Percentiles rank a stretch among this genome's conserved stretches.
These are phyloP conservation scores for Notechis scutatus DNA, from an alignment of 2,113 vertebrate species.

Conservation along the genomic window DNA sequence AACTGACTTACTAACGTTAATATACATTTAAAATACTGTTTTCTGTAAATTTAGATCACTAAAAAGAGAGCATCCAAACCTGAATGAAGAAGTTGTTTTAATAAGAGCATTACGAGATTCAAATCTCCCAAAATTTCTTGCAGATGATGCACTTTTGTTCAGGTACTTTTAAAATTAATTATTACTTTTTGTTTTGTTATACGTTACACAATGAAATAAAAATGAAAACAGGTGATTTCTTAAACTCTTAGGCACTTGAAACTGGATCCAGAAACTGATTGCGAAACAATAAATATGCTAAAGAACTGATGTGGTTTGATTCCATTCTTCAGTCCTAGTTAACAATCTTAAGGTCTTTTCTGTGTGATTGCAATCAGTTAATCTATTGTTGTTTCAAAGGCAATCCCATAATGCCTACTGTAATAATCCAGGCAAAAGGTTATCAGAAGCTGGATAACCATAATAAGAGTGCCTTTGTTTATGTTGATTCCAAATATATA, in stretches of 20 bases:
- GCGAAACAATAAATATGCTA: neutral
- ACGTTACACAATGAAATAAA: neutral
- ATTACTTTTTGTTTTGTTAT: neutral
- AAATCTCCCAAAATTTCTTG: slow-evolving; percentile 84
- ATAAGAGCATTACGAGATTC: slow-evolving; percentile 84
- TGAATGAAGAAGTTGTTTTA: slow-evolving; percentile 82
- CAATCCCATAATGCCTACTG: neutral
- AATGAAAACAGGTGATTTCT: neutral
- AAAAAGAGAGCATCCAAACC: slow-evolving; percentile 77
- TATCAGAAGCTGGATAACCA: neutral
- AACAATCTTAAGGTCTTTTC: neutral
- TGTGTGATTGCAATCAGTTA: neutral
- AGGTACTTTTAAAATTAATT: slow-evolving; percentile 57
- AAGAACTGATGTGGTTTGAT: neutral
- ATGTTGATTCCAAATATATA: neutral
- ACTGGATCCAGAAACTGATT: neutral
- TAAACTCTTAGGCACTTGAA: neutral
- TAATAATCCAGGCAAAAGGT: neutral
- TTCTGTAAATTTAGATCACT: slow-evolving; percentile 70
- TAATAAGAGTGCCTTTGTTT: neutral
- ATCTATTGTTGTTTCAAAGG: neutral
- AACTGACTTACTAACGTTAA: neutral
- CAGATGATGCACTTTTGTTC: slow-evolving; percentile 78
- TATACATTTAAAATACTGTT: neutral
- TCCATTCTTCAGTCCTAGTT: neutral